Evolutionary conservation across 2,113 vertebrate genomes (phyloP).

Genomic region (Dasyornis broadbenti): DNA sequence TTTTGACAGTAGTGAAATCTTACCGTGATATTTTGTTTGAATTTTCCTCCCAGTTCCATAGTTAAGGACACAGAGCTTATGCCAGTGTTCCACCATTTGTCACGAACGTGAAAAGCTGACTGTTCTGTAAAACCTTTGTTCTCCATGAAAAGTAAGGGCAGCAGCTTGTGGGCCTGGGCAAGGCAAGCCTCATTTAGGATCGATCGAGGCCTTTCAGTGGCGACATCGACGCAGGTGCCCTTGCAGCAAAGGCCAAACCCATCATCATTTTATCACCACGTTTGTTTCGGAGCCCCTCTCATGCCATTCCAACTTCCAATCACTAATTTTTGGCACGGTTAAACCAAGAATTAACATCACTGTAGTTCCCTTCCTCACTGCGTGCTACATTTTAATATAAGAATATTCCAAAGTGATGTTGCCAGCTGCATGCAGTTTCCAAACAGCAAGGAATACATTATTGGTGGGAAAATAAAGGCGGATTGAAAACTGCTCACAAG

Average conservation of each 20-base stretch:
- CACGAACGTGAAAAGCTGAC: not conserved
- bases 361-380: conserved; percentile 15
- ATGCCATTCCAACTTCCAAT: not conserved
- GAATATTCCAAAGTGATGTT: conserved; percentile 41
- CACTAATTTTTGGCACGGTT: conserved; percentile 14
- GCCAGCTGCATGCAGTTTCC: conserved; percentile 43
- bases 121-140: not conserved
- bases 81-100: not conserved
- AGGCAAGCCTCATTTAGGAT: not conserved
- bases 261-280: not conserved
- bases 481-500: conserved; percentile 4
- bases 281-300: not conserved
- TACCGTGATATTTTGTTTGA: not conserved
- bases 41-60: not conserved
- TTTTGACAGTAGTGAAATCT: not conserved
- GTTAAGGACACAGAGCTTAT: not conserved
- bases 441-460: conserved; percentile 34
- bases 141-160: not conserved
- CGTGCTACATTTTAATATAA: not conserved
- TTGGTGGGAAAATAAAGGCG: conserved; percentile 43
- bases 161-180: not conserved
- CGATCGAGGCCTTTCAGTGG: not conserved
- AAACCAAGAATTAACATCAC: conserved; percentile 37
- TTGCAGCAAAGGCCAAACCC: conserved; percentile 11
- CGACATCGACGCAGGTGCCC: not conserved